A percentile compares a stretch with the other conserved stretches of the same genome.
These are phyloP conservation scores for Tenthredo notha DNA, from an alignment of 2,888 invertebrate genomes.

Conservation along the genomic window DNA sequence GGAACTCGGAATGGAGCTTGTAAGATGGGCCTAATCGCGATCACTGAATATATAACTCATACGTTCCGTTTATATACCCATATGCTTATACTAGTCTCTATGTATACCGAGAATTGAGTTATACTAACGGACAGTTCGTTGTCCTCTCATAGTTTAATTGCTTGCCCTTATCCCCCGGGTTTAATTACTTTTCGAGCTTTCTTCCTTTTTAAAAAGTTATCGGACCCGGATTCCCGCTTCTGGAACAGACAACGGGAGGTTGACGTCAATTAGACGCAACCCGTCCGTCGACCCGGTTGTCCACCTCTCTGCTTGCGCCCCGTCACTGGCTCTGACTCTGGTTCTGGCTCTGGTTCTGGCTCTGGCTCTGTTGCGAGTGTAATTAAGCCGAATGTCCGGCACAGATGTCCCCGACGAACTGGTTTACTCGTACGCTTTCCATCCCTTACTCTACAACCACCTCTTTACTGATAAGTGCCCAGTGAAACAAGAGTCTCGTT, in stretches of 20 bases:
- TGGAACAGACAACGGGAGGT: constrained; percentile 43
- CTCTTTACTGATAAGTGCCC: constrained; percentile 43
- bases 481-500: constrained; percentile 13
- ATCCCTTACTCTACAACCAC: constrained; percentile 36
- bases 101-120: constrained; percentile 25
- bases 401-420: constrained; percentile 67
- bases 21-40: constrained; percentile 43
- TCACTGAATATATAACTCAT: constrained; percentile 7
- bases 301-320: constrained; percentile 30
- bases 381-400: constrained; percentile 75
- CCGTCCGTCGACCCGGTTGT: constrained; percentile 39
- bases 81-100: neutral
- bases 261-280: constrained; percentile 52
- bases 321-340: neutral
- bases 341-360: neutral
- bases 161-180: neutral
- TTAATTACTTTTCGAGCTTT: constrained; percentile 49
- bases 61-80: neutral
- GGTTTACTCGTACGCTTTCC: constrained; percentile 45
- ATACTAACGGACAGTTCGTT: constrained; percentile 21
- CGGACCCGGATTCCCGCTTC: constrained; percentile 32
- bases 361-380: constrained; percentile 67
- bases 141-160: constrained; percentile 10
- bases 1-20: constrained; percentile 45
- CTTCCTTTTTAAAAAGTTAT: constrained; percentile 50